These are phyloP conservation scores for Hiodon alosoides DNA, from an alignment of 2,113 vertebrate species.

Conservation along the genomic window DNA sequence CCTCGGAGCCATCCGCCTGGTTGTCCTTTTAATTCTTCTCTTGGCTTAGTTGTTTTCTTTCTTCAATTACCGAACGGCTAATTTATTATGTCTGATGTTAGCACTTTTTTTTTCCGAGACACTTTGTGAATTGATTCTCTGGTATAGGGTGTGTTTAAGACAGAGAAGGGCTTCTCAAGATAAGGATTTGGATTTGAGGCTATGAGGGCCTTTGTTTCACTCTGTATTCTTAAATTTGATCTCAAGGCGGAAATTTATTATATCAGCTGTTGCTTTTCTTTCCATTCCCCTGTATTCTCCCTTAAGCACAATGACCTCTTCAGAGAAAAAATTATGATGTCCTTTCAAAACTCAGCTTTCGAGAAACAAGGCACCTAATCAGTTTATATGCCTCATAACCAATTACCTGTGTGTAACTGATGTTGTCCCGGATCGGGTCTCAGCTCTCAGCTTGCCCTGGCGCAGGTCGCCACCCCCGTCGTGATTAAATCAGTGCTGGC, in stretches of 20 bases:
- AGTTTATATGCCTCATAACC: slow-evolving; percentile 16
- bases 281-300: too few relatives aligned
- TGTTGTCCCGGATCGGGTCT: not conserved
- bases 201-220: not conserved
- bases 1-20: too few relatives aligned
- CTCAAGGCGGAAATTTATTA: not conserved
- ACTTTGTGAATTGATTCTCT: too few relatives aligned
- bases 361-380: slow-evolving; percentile 6
- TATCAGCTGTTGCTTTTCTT: too few relatives aligned
- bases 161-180: too few relatives aligned
- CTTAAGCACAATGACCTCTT: not conserved
- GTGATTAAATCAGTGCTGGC: slow-evolving; percentile 4
- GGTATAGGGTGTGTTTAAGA: too few relatives aligned
- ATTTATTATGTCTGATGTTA: too few relatives aligned
- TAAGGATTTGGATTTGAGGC: too few relatives aligned
- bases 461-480: not conserved
- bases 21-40: too few relatives aligned
- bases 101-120: too few relatives aligned
- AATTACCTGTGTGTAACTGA: slow-evolving; percentile 8
- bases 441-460: not conserved
- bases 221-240: not conserved
- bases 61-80: too few relatives aligned
- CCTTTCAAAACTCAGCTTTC: not conserved
- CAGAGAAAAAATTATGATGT: slow-evolving; percentile 1
- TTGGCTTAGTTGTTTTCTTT: too few relatives aligned